phyloP scores from a whole-genome alignment of 53 echinoderm and acorn worm species.

The Patiria pectinifera region DNA sequence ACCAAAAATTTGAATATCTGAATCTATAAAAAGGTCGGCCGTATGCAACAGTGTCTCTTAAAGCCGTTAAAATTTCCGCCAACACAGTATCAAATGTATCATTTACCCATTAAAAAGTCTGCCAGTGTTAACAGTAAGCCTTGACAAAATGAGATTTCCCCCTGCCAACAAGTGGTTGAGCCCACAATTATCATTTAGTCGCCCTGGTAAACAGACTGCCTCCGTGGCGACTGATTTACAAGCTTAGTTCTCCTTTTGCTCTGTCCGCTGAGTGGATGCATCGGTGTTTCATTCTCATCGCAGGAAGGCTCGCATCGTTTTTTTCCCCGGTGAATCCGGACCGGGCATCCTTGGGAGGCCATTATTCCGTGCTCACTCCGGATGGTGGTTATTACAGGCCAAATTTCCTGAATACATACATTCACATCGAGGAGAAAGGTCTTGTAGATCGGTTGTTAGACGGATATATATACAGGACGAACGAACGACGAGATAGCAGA shows the following conservation, averaged over 20 bases:
- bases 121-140: not conserved
- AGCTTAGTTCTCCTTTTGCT: not conserved
- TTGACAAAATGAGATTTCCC: not conserved
- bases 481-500: not conserved
- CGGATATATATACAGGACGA: not conserved
- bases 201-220: conserved; percentile 36
- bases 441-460: not conserved
- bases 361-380: not conserved
- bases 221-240: not conserved
- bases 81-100: not conserved
- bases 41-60: not conserved
- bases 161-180: conserved; percentile 62
- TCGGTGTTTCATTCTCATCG: not conserved
- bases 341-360: not conserved
- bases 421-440: not conserved
- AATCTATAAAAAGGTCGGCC: not conserved
- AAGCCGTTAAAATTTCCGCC: not conserved
- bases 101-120: not conserved
- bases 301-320: not conserved
- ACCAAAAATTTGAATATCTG: not conserved
- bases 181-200: conserved; percentile 46
- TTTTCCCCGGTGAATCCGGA: not conserved
- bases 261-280: not conserved
- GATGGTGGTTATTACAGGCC: not conserved
- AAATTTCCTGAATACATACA: not conserved